phyloP scores from a whole-genome alignment of 2,797 vertebrate genomes.

The Pseudochirops corinnae region DNA sequence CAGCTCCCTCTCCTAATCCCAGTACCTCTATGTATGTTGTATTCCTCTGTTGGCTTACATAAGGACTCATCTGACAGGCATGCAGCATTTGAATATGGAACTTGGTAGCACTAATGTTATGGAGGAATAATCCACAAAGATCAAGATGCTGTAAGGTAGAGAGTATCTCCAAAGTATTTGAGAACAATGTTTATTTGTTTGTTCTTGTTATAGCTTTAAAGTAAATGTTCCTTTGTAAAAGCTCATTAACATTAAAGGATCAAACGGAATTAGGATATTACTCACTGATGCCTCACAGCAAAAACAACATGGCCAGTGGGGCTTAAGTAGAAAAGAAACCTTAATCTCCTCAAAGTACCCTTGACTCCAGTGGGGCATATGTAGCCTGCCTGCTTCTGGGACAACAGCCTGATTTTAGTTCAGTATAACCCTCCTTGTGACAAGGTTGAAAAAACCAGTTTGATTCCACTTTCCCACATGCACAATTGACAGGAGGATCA shows the following conservation, averaged over 20 bases:
- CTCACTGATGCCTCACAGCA: background rate
- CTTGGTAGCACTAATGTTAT: background rate
- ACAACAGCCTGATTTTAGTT: background rate
- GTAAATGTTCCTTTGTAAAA: background rate
- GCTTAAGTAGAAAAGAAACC: background rate
- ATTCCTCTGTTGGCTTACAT: background rate
- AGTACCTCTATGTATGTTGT: background rate
- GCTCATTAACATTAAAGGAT: background rate
- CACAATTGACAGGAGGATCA: background rate
- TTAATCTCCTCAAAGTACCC: background rate
- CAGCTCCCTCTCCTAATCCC: background rate
- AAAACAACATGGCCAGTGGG: background rate
- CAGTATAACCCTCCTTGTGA: constrained; percentile 3
- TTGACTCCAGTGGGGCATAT: background rate
- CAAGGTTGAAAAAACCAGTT: background rate
- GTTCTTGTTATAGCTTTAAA: too few relatives aligned
- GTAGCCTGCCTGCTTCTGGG: background rate
- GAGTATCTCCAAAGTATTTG: background rate
- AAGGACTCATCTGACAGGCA: background rate
- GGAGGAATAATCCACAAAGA: background rate
- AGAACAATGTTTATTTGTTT: background rate
- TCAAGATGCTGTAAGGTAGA: background rate
- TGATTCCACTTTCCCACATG: background rate
- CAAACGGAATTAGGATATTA: background rate
- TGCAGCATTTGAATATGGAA: background rate